Percentiles rank a stretch among this genome's conserved stretches.
These are phyloP conservation scores for Agrotis segetum DNA, from an alignment of 2,888 invertebrate genomes.

Conservation along the genomic window DNA sequence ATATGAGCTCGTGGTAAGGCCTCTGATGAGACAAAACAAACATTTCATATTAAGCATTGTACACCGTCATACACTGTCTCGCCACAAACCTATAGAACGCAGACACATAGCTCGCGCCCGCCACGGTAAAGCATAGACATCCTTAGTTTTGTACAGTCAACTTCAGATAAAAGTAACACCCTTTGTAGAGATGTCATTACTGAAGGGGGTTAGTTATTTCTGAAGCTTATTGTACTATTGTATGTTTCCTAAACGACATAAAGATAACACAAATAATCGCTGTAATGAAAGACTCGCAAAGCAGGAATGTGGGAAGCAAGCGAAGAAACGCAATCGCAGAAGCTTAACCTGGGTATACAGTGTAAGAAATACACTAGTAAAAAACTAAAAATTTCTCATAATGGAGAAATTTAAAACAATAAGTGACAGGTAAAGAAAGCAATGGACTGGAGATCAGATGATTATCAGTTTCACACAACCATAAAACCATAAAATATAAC, in stretches of 20 bases:
- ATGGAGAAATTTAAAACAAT: background rate
- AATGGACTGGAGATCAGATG: constrained; percentile 8
- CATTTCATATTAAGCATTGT: background rate
- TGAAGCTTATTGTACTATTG: too few relatives aligned
- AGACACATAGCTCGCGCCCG: too few relatives aligned
- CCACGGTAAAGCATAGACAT: too few relatives aligned
- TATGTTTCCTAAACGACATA: background rate
- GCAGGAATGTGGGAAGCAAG: constrained; percentile 21
- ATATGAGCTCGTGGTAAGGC: too few relatives aligned
- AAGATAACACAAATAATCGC: constrained; percentile 1
- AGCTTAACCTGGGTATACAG: background rate
- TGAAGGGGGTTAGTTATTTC: too few relatives aligned
- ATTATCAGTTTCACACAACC: background rate
- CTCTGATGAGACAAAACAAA: background rate
- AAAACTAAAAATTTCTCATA: background rate
- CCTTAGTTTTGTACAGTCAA: too few relatives aligned
- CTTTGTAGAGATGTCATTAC: too few relatives aligned
- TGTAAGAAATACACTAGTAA: background rate
- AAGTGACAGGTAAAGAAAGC: background rate
- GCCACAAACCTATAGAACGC: too few relatives aligned
- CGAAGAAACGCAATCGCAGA: constrained; percentile 19
- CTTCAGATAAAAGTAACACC: too few relatives aligned
- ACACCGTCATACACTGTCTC: background rate
- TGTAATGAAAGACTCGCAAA: constrained; percentile 25
- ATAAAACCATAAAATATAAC: background rate